Percentiles rank a stretch among this genome's conserved stretches.
phyloP scores from a whole-genome alignment of 1,140 invertebrate genomes.

The Colletes latitarsis region DNA sequence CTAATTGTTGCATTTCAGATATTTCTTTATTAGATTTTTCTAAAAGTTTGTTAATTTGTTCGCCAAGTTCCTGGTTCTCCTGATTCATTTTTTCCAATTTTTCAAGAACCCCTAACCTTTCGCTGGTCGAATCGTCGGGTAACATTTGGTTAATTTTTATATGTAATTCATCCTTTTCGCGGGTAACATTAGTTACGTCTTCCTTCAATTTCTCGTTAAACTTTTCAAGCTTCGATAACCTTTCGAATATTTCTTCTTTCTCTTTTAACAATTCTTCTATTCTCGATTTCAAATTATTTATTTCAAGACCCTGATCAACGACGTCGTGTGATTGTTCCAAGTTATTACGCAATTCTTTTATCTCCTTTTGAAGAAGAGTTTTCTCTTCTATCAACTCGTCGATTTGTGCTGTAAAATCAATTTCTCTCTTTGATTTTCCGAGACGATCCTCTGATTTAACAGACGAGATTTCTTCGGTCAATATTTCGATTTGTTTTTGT shows the following conservation, averaged over 20 bases:
- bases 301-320: slow-evolving; percentile 29
- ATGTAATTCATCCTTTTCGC: slow-evolving; percentile 77
- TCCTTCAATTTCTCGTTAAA: slow-evolving; percentile 46
- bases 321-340: slow-evolving; percentile 40
- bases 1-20: slow-evolving; percentile 1
- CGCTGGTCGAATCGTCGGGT: slow-evolving; percentile 31
- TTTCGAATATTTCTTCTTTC: slow-evolving; percentile 51
- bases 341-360: slow-evolving; percentile 36
- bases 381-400: slow-evolving; percentile 50
- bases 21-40: slow-evolving; percentile 43
- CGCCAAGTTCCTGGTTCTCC: slow-evolving; percentile 68
- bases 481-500: slow-evolving; percentile 78
- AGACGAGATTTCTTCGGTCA: slow-evolving; percentile 79
- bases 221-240: slow-evolving; percentile 56
- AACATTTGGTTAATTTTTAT: slow-evolving; percentile 45
- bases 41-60: slow-evolving; percentile 34
- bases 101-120: slow-evolving; percentile 33
- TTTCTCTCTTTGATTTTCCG: slow-evolving; percentile 14
- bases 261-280: slow-evolving; percentile 66
- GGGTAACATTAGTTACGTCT: slow-evolving; percentile 46
- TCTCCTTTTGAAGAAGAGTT: slow-evolving; percentile 46
- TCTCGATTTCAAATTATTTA: slow-evolving; percentile 60
- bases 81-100: slow-evolving; percentile 56
- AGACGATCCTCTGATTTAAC: neutral
- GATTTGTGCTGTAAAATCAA: slow-evolving; percentile 36